Evolutionary conservation across 1,140 invertebrate genomes (phyloP).

Genomic region (Limonius californicus): DNA sequence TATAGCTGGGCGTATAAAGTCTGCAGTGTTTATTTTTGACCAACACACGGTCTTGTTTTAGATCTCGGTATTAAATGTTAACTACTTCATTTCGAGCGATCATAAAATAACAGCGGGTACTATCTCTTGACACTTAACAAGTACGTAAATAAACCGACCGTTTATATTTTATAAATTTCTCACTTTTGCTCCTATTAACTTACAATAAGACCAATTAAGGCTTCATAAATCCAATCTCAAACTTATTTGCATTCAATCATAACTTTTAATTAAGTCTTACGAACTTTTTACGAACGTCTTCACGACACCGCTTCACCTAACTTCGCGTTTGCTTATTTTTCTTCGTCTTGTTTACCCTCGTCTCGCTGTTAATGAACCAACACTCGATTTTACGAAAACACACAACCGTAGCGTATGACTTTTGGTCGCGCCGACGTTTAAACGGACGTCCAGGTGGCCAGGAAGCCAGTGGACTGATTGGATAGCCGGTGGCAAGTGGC

Average conservation of each 20-base stretch:
- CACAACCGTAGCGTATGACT: too few species aligned
- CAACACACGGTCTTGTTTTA: background rate
- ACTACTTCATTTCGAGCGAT: background rate
- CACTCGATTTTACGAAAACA: too few species aligned
- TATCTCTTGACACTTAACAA: background rate
- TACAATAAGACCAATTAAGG: too few species aligned
- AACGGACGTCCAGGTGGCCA: conserved; percentile 25
- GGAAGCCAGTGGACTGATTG: conserved; percentile 25
- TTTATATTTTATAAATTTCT: background rate
- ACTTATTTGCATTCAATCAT: background rate
- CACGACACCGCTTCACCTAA: background rate
- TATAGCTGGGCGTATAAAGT: background rate
- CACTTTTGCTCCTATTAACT: too few species aligned
- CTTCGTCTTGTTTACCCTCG: too few species aligned
- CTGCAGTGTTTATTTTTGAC: background rate
- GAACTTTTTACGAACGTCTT: background rate
- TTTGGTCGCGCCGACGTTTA: background rate
- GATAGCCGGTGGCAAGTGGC: conserved; percentile 22
- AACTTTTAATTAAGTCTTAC: background rate
- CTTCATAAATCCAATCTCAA: too few species aligned
- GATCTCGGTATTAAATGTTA: background rate
- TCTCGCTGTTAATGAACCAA: too few species aligned
- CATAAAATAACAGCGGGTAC: background rate
- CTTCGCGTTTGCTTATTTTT: background rate
- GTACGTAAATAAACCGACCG: background rate